phyloP scores from a whole-genome alignment of 2,888 invertebrate species.

The Caenorhabditis angaria region DNA sequence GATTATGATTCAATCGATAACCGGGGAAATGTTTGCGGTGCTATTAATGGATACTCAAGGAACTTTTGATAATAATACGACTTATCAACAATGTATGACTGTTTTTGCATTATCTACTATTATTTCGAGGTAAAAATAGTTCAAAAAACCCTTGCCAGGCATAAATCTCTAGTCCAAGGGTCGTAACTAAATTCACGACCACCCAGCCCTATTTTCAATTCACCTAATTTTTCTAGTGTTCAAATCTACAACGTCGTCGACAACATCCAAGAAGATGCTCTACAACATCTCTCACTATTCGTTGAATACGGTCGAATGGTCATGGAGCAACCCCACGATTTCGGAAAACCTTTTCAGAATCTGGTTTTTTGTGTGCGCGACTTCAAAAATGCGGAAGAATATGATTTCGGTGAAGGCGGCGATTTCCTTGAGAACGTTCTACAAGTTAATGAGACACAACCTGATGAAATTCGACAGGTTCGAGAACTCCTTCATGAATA shows the following conservation, averaged over 20 bases:
- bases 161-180: too few species aligned
- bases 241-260: constrained; percentile 90
- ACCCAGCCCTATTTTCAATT: too few species aligned
- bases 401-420: constrained; percentile 60
- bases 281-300: constrained; percentile 92
- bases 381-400: constrained; percentile 75
- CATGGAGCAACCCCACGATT: constrained; percentile 78
- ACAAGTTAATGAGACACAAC: constrained; percentile 46
- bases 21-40: constrained; percentile 66
- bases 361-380: constrained; percentile 70
- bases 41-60: constrained; percentile 88
- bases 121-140: too few species aligned
- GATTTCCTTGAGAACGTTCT: constrained; percentile 58
- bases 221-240: constrained; percentile 79
- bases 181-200: too few species aligned
- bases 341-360: constrained; percentile 69
- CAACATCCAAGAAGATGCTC: constrained; percentile 95
- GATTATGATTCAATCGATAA: constrained; percentile 69
- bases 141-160: too few species aligned
- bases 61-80: constrained; percentile 95
- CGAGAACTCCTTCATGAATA: constrained; percentile 59
- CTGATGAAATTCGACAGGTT: constrained; percentile 52
- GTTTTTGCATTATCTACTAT: constrained; percentile 97
- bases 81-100: constrained; percentile 87
- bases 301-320: constrained; percentile 97